Evolutionary conservation across 2,888 invertebrate genomes (phyloP).

Genomic region (Bombylius discolor): DNA sequence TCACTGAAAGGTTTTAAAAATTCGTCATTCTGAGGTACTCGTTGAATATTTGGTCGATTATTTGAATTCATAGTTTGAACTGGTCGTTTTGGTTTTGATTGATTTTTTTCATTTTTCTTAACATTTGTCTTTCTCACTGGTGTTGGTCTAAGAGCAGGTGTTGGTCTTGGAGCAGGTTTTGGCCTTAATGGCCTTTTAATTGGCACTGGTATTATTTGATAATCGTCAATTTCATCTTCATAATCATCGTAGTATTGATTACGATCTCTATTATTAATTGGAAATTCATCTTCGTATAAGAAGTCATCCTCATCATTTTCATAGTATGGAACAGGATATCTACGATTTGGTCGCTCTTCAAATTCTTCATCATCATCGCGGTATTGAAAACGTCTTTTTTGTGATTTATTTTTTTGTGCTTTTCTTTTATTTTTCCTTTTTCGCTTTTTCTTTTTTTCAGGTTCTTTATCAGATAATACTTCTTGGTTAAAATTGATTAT

Average conservation of each 20-base stretch:
- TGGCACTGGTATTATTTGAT: neutral
- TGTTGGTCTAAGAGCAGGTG: neutral
- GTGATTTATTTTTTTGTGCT: neutral
- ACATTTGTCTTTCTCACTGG: neutral
- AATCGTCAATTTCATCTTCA: neutral
- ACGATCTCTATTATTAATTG: too few relatives aligned
- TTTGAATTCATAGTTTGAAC: too few relatives aligned
- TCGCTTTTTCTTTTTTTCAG: neutral
- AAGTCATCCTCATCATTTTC: neutral
- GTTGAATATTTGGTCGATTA: neutral
- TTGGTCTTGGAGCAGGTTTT: neutral
- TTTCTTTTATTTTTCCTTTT: neutral
- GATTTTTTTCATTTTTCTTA: neutral
- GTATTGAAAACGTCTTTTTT: neutral
- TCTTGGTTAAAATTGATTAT: conserved; percentile 1
- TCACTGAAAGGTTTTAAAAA: conserved; percentile 6
- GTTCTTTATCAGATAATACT: neutral
- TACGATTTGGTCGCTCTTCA: neutral
- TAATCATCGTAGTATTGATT: neutral
- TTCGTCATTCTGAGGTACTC: neutral
- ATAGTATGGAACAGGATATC: neutral
- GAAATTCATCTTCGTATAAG: neutral
- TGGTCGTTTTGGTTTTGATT: neutral
- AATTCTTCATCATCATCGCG: neutral
- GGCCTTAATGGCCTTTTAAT: neutral